A percentile compares a stretch with the other conserved stretches of the same genome.
Conservation (phyloP, 2,888 invertebrate genomes). For the Ormyrus labotus region DNA sequence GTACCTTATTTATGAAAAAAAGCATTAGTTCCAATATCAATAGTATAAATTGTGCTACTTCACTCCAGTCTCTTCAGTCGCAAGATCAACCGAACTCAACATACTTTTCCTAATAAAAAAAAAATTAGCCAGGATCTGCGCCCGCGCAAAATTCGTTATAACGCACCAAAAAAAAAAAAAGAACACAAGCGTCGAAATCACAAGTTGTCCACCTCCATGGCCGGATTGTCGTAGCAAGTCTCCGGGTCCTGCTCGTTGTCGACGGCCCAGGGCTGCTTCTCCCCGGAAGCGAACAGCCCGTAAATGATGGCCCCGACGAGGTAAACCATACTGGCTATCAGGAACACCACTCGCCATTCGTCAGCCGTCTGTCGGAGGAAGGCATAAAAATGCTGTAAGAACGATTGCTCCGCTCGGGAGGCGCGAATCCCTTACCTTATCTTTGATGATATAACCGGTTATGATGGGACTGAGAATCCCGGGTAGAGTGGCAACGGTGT, state of each 20-base stretch:
- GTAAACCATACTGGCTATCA: conserved; percentile 89
- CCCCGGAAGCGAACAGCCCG: conserved; percentile 87
- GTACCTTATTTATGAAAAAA: no score
- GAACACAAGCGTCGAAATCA: conserved; percentile 37
- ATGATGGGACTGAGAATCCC: conserved; percentile 93
- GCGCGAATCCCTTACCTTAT: conserved; percentile 78
- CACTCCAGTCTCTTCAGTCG: no score
- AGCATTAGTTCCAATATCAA: no score
- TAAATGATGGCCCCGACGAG: conserved; percentile 90
- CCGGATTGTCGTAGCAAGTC: conserved; percentile 67
- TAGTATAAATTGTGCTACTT: no score
- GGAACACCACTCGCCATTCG: conserved; percentile 92
- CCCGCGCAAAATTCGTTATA: no score
- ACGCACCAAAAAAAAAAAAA: no score
- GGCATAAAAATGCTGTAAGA: neutral
- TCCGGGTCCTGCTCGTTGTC: conserved; percentile 15
- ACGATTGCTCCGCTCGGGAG: no score
- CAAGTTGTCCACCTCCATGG: conserved; percentile 67
- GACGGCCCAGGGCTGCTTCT: conserved; percentile 88
- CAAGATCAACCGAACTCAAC: no score
- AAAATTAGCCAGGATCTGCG: no score
- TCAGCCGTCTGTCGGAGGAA: conserved; percentile 79
- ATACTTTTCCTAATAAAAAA: no score
- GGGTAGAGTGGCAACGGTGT: conserved; percentile 93
- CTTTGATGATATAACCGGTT: conserved; percentile 86